Evolutionary conservation across 2,113 vertebrate genomes (phyloP), one percentile per base, ranked within the genome.

Genomic region (Mormyrus lacerda): DNA sequence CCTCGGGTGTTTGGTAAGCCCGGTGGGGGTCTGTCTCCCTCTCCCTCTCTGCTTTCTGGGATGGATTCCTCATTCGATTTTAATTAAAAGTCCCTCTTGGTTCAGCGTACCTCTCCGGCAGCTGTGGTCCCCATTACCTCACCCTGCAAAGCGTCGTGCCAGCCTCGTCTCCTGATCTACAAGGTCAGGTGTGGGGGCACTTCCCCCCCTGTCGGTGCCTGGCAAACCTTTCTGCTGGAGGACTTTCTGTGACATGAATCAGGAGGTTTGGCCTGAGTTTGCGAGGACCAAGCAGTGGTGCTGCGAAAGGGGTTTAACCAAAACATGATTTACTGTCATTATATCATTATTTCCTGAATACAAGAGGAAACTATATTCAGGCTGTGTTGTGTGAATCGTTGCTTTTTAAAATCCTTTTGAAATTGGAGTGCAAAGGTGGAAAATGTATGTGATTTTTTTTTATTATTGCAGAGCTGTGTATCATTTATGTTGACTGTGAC

Each of bases 1-100:
- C 93, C 93, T 93, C 50, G 90, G 88, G 90, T 48, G 91, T 90
- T 88, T 82, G 88, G 92, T 94, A 92, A 94, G 90, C 84, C 58
- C 13, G 86, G 89, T n/a, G 10, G 69, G 73, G 73, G 73, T 47
- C 55, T 45, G 3, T 88, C 87, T 45, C 55, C 35, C 55, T 88
- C 39, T 45, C 87, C n/a, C 87, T 10, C 35, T 21, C 51, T 85
- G 27, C 84, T 86, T 27, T 69, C 61, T 10, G 10, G 35, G 73
- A 79, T 42, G 73, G 73, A 35, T 35, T 79, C 73, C 35, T 79
- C 73, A 79, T 79, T 79, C 39, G 73, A 79, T 79, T 79, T 79
- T 79, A 79, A 79, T 79, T 79, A 79, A 79, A 69, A 79, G 73
- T 42, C 73, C 73, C 73, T 79, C 35, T 39, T 13, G 13, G 35